phyloP scores from a whole-genome alignment of 2,113 vertebrate genomes.

The Ceyx margarethae region DNA sequence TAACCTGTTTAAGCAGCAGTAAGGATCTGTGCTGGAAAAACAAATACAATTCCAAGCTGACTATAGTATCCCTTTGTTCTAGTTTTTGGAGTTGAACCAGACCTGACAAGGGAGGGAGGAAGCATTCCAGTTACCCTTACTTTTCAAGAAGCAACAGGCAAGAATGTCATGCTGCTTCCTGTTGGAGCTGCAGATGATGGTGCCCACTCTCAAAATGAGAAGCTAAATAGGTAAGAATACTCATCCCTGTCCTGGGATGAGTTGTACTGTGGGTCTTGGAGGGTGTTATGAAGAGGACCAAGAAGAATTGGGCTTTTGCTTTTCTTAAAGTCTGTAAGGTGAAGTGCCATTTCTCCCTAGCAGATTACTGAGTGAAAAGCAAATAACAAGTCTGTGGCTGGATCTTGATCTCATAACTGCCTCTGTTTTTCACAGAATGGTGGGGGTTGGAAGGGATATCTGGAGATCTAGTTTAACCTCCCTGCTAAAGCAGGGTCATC shows the following conservation, averaged over 20 bases:
- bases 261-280: neutral
- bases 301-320: neutral
- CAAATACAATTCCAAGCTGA: neutral
- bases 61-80: neutral
- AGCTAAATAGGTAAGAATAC: constrained; percentile 87
- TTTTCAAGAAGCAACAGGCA: constrained; percentile 95
- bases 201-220: constrained; percentile 97
- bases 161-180: constrained; percentile 94
- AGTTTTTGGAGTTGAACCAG: constrained; percentile 96
- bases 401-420: neutral
- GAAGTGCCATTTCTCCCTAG: neutral
- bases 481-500: neutral
- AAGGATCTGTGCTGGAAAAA: neutral
- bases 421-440: neutral
- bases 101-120: constrained; percentile 93
- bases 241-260: neutral
- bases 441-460: neutral
- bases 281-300: neutral
- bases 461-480: neutral
- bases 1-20: neutral
- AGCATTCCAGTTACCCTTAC: constrained; percentile 96
- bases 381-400: neutral
- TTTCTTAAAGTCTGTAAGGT: neutral
- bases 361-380: neutral
- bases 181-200: constrained; percentile 93